Conservation (phyloP, 1,140 invertebrate genomes). For the Anoplolepis gracilipes region DNA sequence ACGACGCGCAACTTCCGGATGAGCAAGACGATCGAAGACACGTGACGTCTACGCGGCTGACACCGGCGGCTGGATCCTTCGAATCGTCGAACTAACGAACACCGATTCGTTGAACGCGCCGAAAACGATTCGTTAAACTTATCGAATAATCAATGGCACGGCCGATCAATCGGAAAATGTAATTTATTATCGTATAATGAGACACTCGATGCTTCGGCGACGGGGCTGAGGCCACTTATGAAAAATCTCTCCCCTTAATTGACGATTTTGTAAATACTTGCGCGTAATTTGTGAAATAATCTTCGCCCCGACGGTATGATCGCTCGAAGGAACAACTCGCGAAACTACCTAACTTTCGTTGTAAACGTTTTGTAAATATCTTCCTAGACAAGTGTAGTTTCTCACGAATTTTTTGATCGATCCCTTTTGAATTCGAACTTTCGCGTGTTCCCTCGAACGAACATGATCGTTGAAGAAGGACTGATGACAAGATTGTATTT, state of each 20-base stretch:
- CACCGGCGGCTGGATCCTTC: slow-evolving; percentile 65
- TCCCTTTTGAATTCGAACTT: background rate
- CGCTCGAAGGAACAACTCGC: background rate
- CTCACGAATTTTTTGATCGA: slow-evolving; percentile 50
- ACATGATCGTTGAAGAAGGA: slow-evolving; percentile 29
- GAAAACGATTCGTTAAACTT: slow-evolving; percentile 17
- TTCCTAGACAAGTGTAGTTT: background rate
- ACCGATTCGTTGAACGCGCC: slow-evolving; percentile 42
- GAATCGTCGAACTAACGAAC: slow-evolving; percentile 59
- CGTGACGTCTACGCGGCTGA: slow-evolving; percentile 65
- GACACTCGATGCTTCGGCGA: background rate
- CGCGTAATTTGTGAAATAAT: background rate
- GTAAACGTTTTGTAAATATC: slow-evolving; percentile 14
- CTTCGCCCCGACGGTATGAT: background rate
- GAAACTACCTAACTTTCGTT: slow-evolving; percentile 33
- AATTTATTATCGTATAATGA: slow-evolving; percentile 52
- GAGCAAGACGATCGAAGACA: slow-evolving; percentile 72
- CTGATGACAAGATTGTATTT: background rate
- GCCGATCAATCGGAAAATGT: slow-evolving; percentile 26
- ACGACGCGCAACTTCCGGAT: slow-evolving; percentile 65
- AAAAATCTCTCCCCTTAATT: background rate
- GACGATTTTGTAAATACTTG: background rate
- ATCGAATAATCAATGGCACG: slow-evolving; percentile 62
- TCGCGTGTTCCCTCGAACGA: background rate
- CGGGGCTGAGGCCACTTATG: slow-evolving; percentile 30